Evolutionary conservation across 2,113 vertebrate species (phyloP), one percentile per base, ranked within the genome.

Genomic region (Upupa epops): DNA sequence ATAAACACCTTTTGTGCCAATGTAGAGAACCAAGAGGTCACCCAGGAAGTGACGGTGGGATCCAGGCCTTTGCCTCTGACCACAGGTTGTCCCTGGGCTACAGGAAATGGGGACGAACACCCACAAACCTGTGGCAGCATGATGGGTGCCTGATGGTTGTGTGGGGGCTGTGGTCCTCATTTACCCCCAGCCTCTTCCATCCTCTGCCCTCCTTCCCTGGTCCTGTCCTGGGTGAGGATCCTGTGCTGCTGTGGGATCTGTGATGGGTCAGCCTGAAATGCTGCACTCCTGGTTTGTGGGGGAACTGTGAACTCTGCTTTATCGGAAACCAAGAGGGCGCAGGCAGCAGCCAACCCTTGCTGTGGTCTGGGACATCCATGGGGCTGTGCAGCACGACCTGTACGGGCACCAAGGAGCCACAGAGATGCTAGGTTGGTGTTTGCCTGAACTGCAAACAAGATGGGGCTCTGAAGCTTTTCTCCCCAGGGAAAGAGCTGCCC

Each of bases 201-300:
- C 55, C 72, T 61, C 60, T 80, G 52, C 45, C 54, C 17, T 88
- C 58, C 26, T 60, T 81, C 28, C 51, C 45, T 56, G 63, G 6
- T 36, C 21, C 82, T 36, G 55, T 40, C 1, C 37, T 21, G 40
- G 82, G 2, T 25, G 29, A 55, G 36, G 49, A 48, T 60, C 14
- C 56, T 1, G 0, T 31, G 12, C 22, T 6, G 7, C 52, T 78
- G 70, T 5, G 16, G 74, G 49, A 37, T 84, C 65, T 0, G 0
- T 55, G 65, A 17, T 8, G 26, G 61, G 37, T 17, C 34, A 68
- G 28, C 69, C 80, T 64, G 61, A 52, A 81, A 14, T 26, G 5
- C 25, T 8, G n/a, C 21, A 8, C 8, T 88, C n/a, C 71, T 79
- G 78, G 26, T 52, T 60, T 75, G 58, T 64, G 71, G 71, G 58